Evolutionary conservation across 2,888 invertebrate species (phyloP).

Genomic region (Melanophora roralis): DNA sequence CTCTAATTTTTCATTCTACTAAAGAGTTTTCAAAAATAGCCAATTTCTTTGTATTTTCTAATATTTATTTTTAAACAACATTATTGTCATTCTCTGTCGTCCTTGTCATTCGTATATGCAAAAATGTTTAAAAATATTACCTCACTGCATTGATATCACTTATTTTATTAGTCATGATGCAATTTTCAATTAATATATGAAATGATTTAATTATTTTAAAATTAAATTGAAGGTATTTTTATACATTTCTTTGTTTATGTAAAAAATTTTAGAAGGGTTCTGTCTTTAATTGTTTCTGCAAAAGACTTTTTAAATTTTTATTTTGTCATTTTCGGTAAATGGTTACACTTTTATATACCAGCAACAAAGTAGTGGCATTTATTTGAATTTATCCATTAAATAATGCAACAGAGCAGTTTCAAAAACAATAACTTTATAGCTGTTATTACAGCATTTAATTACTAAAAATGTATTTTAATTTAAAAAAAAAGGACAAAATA

Average conservation of each 20-base stretch:
- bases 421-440: not conserved
- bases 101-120: not conserved
- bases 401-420: not conserved
- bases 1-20: no score
- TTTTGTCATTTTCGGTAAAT: not conserved
- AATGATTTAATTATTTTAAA: not conserved
- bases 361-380: not conserved
- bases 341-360: not conserved
- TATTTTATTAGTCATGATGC: slow-evolving; percentile 49
- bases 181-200: slow-evolving; percentile 25
- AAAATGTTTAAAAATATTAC: slow-evolving; percentile 15
- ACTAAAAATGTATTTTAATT: slow-evolving; percentile 18
- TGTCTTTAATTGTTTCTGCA: not conserved
- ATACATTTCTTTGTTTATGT: no score
- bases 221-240: no score
- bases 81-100: slow-evolving; percentile 8
- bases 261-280: no score
- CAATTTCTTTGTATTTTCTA: slow-evolving; percentile 17
- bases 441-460: slow-evolving; percentile 15
- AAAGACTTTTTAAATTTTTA: not conserved
- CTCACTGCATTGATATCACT: slow-evolving; percentile 50
- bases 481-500: not conserved
- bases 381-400: slow-evolving; percentile 6
- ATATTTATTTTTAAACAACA: slow-evolving; percentile 31
- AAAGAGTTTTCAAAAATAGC: slow-evolving; percentile 19